A percentile compares a stretch with the other conserved stretches of the same genome.
Evolutionary conservation across 2,888 invertebrate species (phyloP).

Genomic region (Meliscaeva auricollis): DNA sequence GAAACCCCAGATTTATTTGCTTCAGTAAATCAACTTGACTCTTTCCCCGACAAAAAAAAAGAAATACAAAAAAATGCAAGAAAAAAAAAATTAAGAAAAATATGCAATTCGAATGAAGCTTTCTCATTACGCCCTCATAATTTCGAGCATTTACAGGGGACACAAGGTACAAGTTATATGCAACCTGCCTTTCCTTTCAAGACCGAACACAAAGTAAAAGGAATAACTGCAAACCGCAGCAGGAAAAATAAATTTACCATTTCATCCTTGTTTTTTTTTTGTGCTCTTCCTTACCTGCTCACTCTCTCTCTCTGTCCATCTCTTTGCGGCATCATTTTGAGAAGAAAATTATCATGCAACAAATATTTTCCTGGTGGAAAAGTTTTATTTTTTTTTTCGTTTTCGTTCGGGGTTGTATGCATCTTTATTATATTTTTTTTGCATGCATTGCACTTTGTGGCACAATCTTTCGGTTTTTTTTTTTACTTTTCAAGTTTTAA

Average conservation of each 20-base stretch:
- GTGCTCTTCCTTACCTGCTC: neutral
- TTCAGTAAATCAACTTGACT: conserved; percentile 42
- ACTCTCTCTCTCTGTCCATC: neutral
- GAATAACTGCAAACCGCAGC: conserved; percentile 47
- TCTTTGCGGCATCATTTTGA: conserved; percentile 12
- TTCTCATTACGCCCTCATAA: conserved; percentile 43
- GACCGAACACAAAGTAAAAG: neutral
- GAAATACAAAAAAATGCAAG: neutral
- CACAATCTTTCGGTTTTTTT: neutral
- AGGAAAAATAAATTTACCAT: conserved; percentile 60
- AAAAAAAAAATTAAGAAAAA: neutral
- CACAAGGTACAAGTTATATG: neutral
- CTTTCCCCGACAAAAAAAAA: neutral
- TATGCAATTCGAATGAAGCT: conserved; percentile 28
- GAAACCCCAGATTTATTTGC: conserved; percentile 24
- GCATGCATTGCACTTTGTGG: conserved; percentile 28
- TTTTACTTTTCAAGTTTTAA: conserved; percentile 17
- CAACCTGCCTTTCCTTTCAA: conserved; percentile 21
- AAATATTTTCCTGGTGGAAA: conserved; percentile 60
- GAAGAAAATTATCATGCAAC: conserved; percentile 39
- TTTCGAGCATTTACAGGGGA: conserved; percentile 16
- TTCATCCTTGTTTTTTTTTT: conserved; percentile 37
- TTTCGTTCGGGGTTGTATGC: neutral
- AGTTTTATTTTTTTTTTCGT: conserved; percentile 4
- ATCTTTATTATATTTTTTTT: conserved; percentile 21